Evolutionary conservation across 2,888 invertebrate genomes (phyloP).

Genomic region (Galerucella nymphaeae): DNA sequence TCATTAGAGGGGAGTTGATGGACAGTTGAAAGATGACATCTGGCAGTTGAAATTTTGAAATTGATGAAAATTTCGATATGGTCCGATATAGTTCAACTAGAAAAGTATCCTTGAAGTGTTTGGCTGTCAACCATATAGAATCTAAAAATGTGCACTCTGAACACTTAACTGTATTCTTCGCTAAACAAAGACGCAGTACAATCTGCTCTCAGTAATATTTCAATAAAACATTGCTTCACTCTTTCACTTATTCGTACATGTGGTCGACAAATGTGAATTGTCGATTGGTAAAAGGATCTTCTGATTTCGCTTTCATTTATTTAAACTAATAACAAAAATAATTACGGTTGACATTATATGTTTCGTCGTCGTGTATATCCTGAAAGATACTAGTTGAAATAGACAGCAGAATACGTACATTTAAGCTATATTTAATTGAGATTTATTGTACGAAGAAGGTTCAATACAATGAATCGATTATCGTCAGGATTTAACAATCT

Average conservation of each 20-base stretch:
- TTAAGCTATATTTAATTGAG: slow-evolving; percentile 45
- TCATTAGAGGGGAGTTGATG: too few relatives aligned
- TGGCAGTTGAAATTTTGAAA: too few relatives aligned
- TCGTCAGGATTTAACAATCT: slow-evolving; percentile 8
- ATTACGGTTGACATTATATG: slow-evolving; percentile 51
- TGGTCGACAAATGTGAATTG: slow-evolving; percentile 31
- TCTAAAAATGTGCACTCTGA: too few relatives aligned
- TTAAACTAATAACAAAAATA: slow-evolving; percentile 39
- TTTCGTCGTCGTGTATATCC: slow-evolving; percentile 48
- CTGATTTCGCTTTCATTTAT: slow-evolving; percentile 17
- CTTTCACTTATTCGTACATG: slow-evolving; percentile 1
- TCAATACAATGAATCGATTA: neutral
- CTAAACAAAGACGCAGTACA: neutral
- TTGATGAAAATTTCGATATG: too few relatives aligned
- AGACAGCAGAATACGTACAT: slow-evolving; percentile 32
- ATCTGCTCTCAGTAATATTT: neutral
- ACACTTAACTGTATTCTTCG: neutral
- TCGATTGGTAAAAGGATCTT: slow-evolving; percentile 36
- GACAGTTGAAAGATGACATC: too few relatives aligned
- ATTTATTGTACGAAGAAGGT: slow-evolving; percentile 46
- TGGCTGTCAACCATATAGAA: too few relatives aligned
- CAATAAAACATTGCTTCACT: neutral
- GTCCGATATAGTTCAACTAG: too few relatives aligned
- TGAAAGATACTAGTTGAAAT: slow-evolving; percentile 36
- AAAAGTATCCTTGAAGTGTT: too few relatives aligned